Conservation (phyloP, 2,888 invertebrate genomes). For the Acrobasis consociella region DNA sequence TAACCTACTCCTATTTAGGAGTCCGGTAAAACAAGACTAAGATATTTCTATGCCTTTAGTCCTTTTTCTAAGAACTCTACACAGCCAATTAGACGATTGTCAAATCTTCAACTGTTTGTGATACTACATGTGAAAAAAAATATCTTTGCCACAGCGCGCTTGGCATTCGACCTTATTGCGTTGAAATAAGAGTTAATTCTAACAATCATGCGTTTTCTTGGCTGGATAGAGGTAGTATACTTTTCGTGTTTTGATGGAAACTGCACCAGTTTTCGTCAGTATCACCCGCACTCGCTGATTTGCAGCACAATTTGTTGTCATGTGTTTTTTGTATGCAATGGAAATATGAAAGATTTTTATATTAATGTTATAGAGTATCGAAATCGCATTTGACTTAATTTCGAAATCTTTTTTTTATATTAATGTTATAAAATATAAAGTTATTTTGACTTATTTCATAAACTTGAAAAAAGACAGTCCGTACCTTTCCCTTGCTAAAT, state of each 20-base stretch:
- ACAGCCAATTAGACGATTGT: conserved; percentile 1
- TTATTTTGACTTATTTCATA: no score
- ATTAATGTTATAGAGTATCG: not conserved
- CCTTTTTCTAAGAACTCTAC: not conserved
- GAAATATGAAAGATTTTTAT: not conserved
- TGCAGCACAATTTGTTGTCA: conserved; percentile 27
- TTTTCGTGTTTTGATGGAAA: conserved; percentile 7
- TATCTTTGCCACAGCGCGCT: no score
- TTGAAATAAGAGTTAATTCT: not conserved
- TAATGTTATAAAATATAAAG: no score
- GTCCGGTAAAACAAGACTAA: no score
- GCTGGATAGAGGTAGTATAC: not conserved
- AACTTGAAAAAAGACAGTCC: no score
- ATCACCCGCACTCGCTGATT: conserved; percentile 7
- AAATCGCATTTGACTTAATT: no score
- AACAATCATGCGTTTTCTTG: conserved; percentile 1
- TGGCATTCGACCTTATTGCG: not conserved
- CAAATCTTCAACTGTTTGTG: not conserved
- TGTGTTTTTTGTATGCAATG: conserved; percentile 34
- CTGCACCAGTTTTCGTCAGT: conserved; percentile 10
- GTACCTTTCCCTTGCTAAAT: no score
- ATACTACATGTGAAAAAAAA: no score
- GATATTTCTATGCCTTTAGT: conserved; percentile 4
- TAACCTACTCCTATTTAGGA: no score
- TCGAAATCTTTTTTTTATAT: no score